Conservation (phyloP, 2,113 vertebrate species). For the Neodontobutis hainanensis region DNA sequence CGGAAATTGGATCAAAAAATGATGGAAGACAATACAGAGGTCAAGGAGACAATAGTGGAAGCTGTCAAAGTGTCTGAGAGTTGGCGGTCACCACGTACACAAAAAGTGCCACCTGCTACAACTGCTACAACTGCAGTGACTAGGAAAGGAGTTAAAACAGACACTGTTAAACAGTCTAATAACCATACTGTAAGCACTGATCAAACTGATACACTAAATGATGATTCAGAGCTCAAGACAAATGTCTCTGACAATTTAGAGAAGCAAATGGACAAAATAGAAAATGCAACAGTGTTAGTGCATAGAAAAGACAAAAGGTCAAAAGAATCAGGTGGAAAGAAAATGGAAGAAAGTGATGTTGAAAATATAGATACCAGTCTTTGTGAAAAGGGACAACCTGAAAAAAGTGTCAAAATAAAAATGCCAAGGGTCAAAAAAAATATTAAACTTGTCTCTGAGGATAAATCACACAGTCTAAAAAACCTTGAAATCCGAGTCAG, state of each 20-base stretch:
- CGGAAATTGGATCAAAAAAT: conserved; percentile 80
- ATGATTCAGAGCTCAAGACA: conserved; percentile 53
- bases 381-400: conserved; percentile 79
- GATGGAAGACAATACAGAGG: conserved; percentile 82
- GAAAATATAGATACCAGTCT: conserved; percentile 61
- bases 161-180: conserved; percentile 71
- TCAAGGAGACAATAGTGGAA: conserved; percentile 83
- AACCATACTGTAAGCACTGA: conserved; percentile 57
- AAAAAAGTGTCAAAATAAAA: conserved; percentile 87
- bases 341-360: conserved; percentile 75
- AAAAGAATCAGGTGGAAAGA: conserved; percentile 66
- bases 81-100: conserved; percentile 82
- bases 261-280: conserved; percentile 69
- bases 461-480: conserved; percentile 83
- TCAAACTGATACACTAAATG: conserved; percentile 56
- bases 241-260: conserved; percentile 66
- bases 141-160: conserved; percentile 84
- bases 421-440: conserved; percentile 84
- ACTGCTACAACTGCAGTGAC: conserved; percentile 65
- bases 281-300: conserved; percentile 55
- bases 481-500: conserved; percentile 84
- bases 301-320: conserved; percentile 52
- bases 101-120: conserved; percentile 79
- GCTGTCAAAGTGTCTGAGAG: conserved; percentile 76
- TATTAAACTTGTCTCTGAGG: conserved; percentile 78